Evolutionary conservation across 2,797 vertebrate genomes (phyloP).

Genomic region (Apodemus agrarius): DNA sequence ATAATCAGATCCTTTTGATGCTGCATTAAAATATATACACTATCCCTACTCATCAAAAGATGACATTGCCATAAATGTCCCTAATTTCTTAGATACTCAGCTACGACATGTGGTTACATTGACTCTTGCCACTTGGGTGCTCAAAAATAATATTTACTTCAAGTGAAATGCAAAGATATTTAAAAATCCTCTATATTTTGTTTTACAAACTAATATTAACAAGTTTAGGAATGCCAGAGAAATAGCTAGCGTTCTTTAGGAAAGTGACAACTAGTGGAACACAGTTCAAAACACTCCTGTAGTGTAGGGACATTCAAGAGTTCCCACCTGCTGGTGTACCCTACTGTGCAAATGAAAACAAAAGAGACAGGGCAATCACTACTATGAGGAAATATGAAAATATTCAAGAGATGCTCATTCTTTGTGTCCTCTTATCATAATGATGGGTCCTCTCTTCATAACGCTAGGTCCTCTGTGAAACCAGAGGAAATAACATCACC

Average conservation of each 20-base stretch:
- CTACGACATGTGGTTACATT: neutral
- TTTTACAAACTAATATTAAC: neutral
- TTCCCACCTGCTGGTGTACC: neutral
- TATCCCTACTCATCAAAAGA: neutral
- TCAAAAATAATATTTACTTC: conserved; percentile 10
- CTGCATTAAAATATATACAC: neutral
- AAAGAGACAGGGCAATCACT: neutral
- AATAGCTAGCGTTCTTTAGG: neutral
- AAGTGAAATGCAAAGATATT: neutral
- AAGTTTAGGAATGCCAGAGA: neutral
- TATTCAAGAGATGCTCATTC: neutral
- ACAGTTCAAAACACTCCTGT: too few relatives aligned
- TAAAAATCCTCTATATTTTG: neutral
- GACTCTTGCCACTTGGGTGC: neutral
- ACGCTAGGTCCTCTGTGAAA: neutral
- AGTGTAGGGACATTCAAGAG: neutral
- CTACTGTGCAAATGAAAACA: neutral
- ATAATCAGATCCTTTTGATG: conserved; percentile 28
- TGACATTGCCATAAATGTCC: neutral
- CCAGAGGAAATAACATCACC: neutral
- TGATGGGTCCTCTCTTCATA: neutral
- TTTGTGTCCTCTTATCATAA: neutral
- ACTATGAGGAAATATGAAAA: neutral
- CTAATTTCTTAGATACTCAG: neutral
- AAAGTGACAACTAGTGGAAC: neutral